Evolutionary conservation across 2,113 vertebrate species (phyloP), one percentile per base, ranked within the genome.

Genomic region (Pyrgilauda ruficollis): DNA sequence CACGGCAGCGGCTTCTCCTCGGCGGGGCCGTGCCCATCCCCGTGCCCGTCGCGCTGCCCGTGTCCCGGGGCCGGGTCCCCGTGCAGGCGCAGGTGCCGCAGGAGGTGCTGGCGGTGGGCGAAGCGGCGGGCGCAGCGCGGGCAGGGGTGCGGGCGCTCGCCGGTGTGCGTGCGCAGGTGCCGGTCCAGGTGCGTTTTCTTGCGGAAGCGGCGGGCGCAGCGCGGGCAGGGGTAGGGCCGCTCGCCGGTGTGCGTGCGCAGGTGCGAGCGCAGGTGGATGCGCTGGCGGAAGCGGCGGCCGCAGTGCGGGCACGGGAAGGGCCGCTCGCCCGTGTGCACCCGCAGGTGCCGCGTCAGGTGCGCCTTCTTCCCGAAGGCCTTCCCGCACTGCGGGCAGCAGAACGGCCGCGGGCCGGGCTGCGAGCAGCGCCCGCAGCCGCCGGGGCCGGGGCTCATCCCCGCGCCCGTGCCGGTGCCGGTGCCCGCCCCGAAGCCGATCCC

Each of bases 301-400:
- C 98, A 97, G 74, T 95, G 84, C 1, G 97, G 1, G 50, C 50
- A 28, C 15, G 85, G 50, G 76, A 94, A 94, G 3, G 94, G 94
- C 9, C 94, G 43, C 61, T 95, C 92, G 0, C 94, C 92, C 1
- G 92, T 94, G 85, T 94, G 94, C 0, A 97, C 97, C 28, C 97
- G 97, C 76, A 95, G 94, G 84, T 98, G 98, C 66, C 52, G 52
- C 52, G 97, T 97, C 95, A 98, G 95, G 82, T 98, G 97, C 1
- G 97, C 97, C 94, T 98, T 98, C 94, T 98, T 98, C 10, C 97
- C 93, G 16, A 98, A 98, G 28, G 97, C 96, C 69, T 97, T 97
- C 50, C 96, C 97, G 9, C 97, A 97, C 87, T 98, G 97, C 1
- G 89, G 28, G 52, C 97, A 98, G 18, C 96, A 50, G 33, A 98